phyloP scores from a whole-genome alignment of 2,888 invertebrate species.

The Myopa testacea region DNA sequence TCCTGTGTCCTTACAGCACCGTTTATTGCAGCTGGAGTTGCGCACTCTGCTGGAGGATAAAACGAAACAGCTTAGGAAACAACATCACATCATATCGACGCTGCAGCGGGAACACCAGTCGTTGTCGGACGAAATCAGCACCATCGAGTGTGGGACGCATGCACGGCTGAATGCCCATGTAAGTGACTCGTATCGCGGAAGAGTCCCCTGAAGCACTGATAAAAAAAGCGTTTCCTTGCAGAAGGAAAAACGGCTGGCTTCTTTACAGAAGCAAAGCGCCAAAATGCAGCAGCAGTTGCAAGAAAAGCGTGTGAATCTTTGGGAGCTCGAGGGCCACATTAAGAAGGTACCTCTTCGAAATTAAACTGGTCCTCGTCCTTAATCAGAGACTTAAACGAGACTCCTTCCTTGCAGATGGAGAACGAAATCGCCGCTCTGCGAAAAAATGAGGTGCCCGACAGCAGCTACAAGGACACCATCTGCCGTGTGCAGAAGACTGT shows the following conservation, averaged over 20 bases:
- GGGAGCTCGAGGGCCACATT: constrained; percentile 71
- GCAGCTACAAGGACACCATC: constrained; percentile 68
- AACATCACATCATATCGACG: constrained; percentile 63
- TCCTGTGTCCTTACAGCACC: constrained; percentile 50
- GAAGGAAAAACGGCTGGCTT: constrained; percentile 57
- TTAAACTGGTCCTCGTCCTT: not conserved
- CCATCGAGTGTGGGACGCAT: constrained; percentile 63
- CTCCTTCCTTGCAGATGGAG: constrained; percentile 55
- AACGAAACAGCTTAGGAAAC: constrained; percentile 62
- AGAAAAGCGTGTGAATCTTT: constrained; percentile 62
- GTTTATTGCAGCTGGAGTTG: constrained; percentile 61
- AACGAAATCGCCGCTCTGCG: constrained; percentile 64
- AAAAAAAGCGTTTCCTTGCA: constrained; percentile 41
- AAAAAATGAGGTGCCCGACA: constrained; percentile 69
- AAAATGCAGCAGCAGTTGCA: constrained; percentile 57
- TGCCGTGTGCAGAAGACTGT: constrained; percentile 69
- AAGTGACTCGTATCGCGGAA: not conserved
- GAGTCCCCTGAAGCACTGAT: not conserved
- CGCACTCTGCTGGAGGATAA: constrained; percentile 62
- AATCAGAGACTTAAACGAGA: not conserved
- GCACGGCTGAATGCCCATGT: constrained; percentile 60
- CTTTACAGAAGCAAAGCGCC: constrained; percentile 56
- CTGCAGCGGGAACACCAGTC: constrained; percentile 64
- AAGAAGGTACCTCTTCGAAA: constrained; percentile 57
- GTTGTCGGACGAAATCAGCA: constrained; percentile 59